phyloP scores from a whole-genome alignment of 2,797 vertebrate genomes.

The Sebastes matsubarae region DNA sequence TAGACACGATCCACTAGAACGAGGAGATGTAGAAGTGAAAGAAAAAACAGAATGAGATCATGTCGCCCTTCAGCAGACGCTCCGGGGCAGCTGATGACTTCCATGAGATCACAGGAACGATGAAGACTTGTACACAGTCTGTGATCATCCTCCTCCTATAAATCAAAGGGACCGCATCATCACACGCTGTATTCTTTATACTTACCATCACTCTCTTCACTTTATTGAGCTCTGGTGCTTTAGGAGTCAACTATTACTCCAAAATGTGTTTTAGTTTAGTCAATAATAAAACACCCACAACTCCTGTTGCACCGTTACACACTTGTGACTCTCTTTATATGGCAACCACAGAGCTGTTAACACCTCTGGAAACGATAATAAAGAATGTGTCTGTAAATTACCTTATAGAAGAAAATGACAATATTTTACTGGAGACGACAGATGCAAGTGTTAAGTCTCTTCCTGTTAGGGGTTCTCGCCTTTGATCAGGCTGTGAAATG shows the following conservation, averaged over 20 bases:
- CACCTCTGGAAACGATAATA: neutral
- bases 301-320: neutral
- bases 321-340: neutral
- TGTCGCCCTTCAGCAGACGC: slow-evolving; percentile 18
- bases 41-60: slow-evolving; percentile 12
- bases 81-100: slow-evolving; percentile 31
- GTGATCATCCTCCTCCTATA: slow-evolving; percentile 33
- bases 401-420: neutral
- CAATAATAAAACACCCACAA: neutral
- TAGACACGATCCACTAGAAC: neutral
- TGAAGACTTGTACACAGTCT: slow-evolving; percentile 24
- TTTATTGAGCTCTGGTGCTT: neutral
- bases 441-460: neutral
- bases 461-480: neutral
- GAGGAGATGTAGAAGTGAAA: neutral
- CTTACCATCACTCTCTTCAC: neutral
- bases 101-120: slow-evolving; percentile 39
- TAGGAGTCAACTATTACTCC: neutral
- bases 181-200: slow-evolving; percentile 8
- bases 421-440: neutral
- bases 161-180: slow-evolving; percentile 23
- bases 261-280: neutral
- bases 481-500: neutral
- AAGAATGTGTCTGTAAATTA: neutral
- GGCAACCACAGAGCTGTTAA: neutral